A percentile compares a stretch with the other conserved stretches of the same genome.
Conservation (phyloP, 2,797 vertebrate genomes). For the Garrulus glandarius region DNA sequence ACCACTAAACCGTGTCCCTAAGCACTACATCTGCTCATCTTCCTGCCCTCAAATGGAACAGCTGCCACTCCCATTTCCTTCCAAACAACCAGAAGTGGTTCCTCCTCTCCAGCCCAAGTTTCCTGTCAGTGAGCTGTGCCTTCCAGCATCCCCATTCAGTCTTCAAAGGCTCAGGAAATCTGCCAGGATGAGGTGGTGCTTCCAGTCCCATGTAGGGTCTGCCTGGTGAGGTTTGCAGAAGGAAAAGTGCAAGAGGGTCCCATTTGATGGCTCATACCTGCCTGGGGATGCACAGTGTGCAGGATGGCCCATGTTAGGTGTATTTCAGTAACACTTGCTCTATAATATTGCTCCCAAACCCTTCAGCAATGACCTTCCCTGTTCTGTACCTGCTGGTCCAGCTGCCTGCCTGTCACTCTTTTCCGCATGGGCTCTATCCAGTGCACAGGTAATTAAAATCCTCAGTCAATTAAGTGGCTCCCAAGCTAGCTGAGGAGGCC, state of each 20-base stretch:
- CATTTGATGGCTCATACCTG: neutral
- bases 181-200: neutral
- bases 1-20: neutral
- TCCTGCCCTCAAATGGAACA: neutral
- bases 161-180: neutral
- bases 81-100: neutral
- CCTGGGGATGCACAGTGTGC: accelerated
- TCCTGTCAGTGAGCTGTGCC: neutral
- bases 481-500: neutral
- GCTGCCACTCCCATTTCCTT: neutral
- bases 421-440: neutral
- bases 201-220: neutral
- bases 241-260: neutral
- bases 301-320: neutral
- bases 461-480: neutral
- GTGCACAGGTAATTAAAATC: neutral
- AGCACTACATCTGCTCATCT: accelerated
- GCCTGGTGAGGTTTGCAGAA: neutral
- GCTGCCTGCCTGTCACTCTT: neutral
- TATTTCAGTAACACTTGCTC: neutral
- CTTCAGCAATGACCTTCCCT: neutral
- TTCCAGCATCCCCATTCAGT: neutral
- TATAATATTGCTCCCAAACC: neutral
- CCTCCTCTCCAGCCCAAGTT: neutral
- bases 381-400: neutral